Evolutionary conservation across 2,113 vertebrate genomes (phyloP).

Genomic region (Sapajus apella): DNA sequence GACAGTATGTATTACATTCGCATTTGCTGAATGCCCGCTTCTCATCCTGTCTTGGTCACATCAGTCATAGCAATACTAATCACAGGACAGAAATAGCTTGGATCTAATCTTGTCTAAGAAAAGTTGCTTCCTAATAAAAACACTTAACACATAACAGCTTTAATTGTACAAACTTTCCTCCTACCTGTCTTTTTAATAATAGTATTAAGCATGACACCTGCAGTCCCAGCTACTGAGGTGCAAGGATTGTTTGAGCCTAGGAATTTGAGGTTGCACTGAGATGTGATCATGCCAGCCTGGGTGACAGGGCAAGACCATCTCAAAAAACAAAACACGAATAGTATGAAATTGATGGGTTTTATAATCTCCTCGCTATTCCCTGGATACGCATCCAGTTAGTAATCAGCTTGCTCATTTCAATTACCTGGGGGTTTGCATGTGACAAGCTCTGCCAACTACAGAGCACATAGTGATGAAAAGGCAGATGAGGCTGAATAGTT

Average conservation of each 20-base stretch:
- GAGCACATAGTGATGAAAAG: background rate
- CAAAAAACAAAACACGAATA: no score
- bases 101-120: background rate
- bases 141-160: background rate
- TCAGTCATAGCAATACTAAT: background rate
- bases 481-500: background rate
- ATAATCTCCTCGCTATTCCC: background rate
- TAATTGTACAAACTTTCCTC: background rate
- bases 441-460: background rate
- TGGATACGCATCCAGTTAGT: background rate
- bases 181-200: background rate
- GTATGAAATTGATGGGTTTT: background rate
- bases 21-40: background rate
- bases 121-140: background rate
- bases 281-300: no score
- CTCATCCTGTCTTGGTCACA: background rate
- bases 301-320: no score
- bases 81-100: background rate
- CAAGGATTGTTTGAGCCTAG: no score
- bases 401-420: background rate
- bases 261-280: no score
- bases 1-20: background rate
- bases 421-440: background rate
- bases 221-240: no score
- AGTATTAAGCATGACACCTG: background rate